A percentile compares a stretch with the other conserved stretches of the same genome.
These are phyloP conservation scores for Phainopepla nitens DNA, from an alignment of 2,113 vertebrate genomes.

Conservation along the genomic window DNA sequence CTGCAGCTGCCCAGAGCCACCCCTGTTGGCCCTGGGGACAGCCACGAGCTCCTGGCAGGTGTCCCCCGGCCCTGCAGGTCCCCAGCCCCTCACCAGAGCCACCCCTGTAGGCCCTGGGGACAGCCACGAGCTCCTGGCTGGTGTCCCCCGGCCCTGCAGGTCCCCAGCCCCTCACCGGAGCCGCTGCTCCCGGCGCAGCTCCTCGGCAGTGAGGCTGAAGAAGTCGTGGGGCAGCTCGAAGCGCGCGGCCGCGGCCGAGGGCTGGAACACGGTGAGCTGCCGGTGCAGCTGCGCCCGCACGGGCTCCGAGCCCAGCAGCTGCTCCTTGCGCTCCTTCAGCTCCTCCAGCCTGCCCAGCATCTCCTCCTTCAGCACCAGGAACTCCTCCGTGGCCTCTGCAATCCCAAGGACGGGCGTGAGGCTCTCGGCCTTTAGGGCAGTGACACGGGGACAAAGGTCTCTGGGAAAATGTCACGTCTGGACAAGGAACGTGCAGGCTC, in stretches of 20 bases:
- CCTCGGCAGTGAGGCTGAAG: conserved; percentile 85
- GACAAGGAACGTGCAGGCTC: neutral
- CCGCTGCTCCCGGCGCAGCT: conserved; percentile 84
- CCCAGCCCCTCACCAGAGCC: conserved; percentile 1
- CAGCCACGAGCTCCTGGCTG: rapidly evolving
- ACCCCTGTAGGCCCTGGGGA: too few relatives aligned
- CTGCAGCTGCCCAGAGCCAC: neutral
- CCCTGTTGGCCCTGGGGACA: rapidly evolving
- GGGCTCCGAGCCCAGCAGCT: conserved; percentile 79
- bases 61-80: too few relatives aligned
- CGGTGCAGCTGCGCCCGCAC: conserved; percentile 83
- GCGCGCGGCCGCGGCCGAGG: conserved; percentile 76
- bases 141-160: rapidly evolving
- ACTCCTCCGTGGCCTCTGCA: conserved; percentile 82
- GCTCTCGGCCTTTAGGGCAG: rapidly evolving
- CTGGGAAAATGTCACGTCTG: rapidly evolving
- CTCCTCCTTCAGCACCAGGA: conserved; percentile 79
- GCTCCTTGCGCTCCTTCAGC: conserved; percentile 76
- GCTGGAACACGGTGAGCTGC: conserved; percentile 76
- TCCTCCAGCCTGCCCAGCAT: conserved; percentile 68
- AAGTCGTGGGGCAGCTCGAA: conserved; percentile 90
- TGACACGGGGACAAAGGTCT: rapidly evolving
- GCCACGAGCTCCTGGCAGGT: rapidly evolving
- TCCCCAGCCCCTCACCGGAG: conserved; percentile 66
- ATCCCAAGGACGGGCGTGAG: rapidly evolving